Percentiles rank a stretch among this genome's conserved stretches.
Conservation (phyloP, 2,797 vertebrate genomes). For the Cetoscarus ocellatus region DNA sequence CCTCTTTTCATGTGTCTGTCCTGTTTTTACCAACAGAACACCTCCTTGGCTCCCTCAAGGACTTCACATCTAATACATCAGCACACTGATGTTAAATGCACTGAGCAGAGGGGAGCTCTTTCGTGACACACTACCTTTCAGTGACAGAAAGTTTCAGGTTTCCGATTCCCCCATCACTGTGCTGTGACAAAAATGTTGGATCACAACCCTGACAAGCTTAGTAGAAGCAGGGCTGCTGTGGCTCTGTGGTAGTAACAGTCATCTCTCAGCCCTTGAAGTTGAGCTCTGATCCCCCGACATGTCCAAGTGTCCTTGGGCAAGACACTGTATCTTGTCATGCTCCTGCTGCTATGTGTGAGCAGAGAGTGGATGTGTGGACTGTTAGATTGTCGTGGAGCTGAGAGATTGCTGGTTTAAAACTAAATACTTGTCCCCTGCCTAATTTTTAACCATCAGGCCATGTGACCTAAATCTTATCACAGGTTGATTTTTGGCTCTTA, state of each 20-base stretch:
- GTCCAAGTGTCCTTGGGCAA: too few relatives aligned
- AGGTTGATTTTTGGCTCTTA: too few relatives aligned
- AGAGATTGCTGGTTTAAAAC: too few relatives aligned
- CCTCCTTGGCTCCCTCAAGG: conserved; percentile 36
- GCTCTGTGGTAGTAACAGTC: not conserved
- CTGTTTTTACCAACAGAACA: conserved; percentile 40
- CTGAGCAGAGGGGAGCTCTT: conserved; percentile 7
- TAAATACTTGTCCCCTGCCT: too few relatives aligned
- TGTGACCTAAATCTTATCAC: too few relatives aligned
- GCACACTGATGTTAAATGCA: conserved; percentile 51
- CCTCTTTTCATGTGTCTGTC: conserved; percentile 16
- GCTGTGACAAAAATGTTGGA: conserved; percentile 35
- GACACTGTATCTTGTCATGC: too few relatives aligned
- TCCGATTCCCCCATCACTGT: conserved; percentile 46
- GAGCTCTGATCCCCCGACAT: too few relatives aligned
- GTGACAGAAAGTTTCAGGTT: conserved; percentile 18
- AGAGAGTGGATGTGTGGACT: too few relatives aligned
- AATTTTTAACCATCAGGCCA: too few relatives aligned
- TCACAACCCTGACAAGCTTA: conserved; percentile 20
- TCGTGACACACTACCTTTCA: conserved; percentile 43
- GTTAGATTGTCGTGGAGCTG: too few relatives aligned
- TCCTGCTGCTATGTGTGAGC: too few relatives aligned
- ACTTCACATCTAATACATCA: conserved; percentile 44
- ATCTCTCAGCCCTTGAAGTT: too few relatives aligned
- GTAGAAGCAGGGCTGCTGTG: conserved; percentile 13